Percentiles rank a stretch among this genome's conserved stretches.
phyloP scores from a whole-genome alignment of 2,888 invertebrate species.

The Neoscelio sp. region DNA sequence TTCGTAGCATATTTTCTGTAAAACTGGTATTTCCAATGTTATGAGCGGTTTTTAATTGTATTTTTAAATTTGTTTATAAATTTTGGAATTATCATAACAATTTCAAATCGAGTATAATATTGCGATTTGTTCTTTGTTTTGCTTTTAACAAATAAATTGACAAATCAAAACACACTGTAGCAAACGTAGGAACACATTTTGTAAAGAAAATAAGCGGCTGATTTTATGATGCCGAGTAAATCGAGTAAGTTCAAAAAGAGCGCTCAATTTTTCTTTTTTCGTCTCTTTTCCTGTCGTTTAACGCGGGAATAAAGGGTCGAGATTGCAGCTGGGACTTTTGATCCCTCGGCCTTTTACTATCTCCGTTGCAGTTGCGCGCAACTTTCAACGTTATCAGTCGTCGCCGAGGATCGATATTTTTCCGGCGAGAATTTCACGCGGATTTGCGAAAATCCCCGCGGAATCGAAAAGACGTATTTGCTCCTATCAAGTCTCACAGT shows the following conservation, averaged over 20 bases:
- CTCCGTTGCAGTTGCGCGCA: constrained; percentile 64
- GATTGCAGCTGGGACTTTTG: constrained; percentile 64
- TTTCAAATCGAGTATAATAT: neutral
- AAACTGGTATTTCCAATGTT: too few species aligned
- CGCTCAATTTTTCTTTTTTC: constrained; percentile 54
- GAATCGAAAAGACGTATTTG: constrained; percentile 63
- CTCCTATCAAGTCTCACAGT: constrained; percentile 60
- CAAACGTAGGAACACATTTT: constrained; percentile 33
- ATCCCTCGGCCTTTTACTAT: constrained; percentile 63
- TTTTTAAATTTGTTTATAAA: too few species aligned
- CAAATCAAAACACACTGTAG: constrained; percentile 23
- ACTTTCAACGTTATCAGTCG: constrained; percentile 64
- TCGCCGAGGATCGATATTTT: constrained; percentile 61
- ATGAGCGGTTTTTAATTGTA: too few species aligned
- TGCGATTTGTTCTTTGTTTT: constrained; percentile 7
- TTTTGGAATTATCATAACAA: constrained; percentile 3
- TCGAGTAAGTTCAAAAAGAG: constrained; percentile 60
- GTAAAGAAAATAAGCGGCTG: constrained; percentile 52
- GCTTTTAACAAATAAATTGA: neutral
- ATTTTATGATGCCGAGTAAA: constrained; percentile 57
- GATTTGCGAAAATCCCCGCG: constrained; percentile 63
- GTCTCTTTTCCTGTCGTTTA: constrained; percentile 61
- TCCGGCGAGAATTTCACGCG: constrained; percentile 65
- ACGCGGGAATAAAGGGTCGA: constrained; percentile 64
- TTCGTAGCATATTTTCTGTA: too few species aligned